Evolutionary conservation across 1,140 invertebrate species (phyloP), one percentile per base, ranked within the genome.

Genomic region (Drosophila takahashii): DNA sequence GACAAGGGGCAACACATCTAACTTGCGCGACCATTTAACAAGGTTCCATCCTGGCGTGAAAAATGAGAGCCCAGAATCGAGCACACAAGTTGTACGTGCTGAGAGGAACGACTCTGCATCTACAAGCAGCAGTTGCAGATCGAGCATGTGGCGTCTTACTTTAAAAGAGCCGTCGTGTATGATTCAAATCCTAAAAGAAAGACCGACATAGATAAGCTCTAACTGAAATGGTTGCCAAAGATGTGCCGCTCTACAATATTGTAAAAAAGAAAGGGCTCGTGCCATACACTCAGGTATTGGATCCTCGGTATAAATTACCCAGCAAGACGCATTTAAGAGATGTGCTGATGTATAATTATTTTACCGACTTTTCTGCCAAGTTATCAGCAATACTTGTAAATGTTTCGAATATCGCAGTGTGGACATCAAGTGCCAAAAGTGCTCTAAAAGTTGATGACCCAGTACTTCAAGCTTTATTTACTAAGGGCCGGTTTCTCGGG

Each of bases 1-100:
- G 29, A 62, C 66, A 48, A 61, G 51, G 26, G 66, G 66, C 41
- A 70, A 70, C 34, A 61, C 58, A 26, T 70, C 58, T 16, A 58
- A 58, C 42, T 58, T 58, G 44, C 56, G 18, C 56, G 56, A 58
- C 42, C 42, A 58, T 34, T 58, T 45, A 15, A 58, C 47, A 58
- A 29, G 42, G 32, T 45, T 58, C 10, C 56, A 58, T 36, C 42
- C 27, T 45, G 42, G 41, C 42, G 3, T 58, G 22, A 15, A 36
- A 58, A 58, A 2, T 5, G 11, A 58, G 7, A 45, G 6, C 10
- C 56, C 27, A 34, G 56, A 58, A 9, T 58, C 56, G 4, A 58
- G 41, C 56, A 47, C 42, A 45, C 45, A n/a, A 47, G 42, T 27
- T 59, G 56, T 26, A 34, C 10, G 16, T 57, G 39, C 54, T 7